These are phyloP conservation scores for Ips nitidus DNA, from an alignment of 1,140 invertebrate species.

Conservation along the genomic window DNA sequence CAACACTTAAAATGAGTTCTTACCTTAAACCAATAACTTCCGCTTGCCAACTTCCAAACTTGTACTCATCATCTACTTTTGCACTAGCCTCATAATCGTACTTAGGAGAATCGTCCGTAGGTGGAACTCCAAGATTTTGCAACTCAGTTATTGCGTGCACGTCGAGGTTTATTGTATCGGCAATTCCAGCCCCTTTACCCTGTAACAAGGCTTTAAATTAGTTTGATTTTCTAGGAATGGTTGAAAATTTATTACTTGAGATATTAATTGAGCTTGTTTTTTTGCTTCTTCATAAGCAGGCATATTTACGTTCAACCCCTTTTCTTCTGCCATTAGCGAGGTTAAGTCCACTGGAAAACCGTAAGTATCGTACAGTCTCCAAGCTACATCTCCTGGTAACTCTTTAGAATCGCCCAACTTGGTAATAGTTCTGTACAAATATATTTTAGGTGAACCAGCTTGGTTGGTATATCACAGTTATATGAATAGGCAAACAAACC, in stretches of 20 bases:
- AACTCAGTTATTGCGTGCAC: conserved; percentile 94
- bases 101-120: conserved; percentile 90
- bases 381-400: conserved; percentile 91
- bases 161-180: conserved; percentile 86
- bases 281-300: conserved; percentile 88
- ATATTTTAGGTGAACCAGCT: not conserved
- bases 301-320: conserved; percentile 86
- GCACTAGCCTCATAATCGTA: conserved; percentile 81
- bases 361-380: conserved; percentile 98
- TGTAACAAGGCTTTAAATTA: conserved; percentile 23
- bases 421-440: conserved; percentile 25
- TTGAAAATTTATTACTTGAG: conserved; percentile 59
- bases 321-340: conserved; percentile 96
- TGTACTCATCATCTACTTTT: conserved; percentile 69
- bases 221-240: not conserved
- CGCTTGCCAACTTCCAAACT: conserved; percentile 65
- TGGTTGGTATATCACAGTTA: not conserved
- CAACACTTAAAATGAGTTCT: too few species aligned
- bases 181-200: conserved; percentile 72
- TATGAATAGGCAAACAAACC: not conserved
- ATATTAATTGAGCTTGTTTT: conserved; percentile 84
- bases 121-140: conserved; percentile 72
- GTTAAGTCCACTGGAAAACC: conserved; percentile 98
- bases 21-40: conserved; percentile 70
- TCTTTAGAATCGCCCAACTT: conserved; percentile 27